Base-by-base conservation (phyloP, 2,888 invertebrate genomes). In the Epistrophella euchroma region DNA sequence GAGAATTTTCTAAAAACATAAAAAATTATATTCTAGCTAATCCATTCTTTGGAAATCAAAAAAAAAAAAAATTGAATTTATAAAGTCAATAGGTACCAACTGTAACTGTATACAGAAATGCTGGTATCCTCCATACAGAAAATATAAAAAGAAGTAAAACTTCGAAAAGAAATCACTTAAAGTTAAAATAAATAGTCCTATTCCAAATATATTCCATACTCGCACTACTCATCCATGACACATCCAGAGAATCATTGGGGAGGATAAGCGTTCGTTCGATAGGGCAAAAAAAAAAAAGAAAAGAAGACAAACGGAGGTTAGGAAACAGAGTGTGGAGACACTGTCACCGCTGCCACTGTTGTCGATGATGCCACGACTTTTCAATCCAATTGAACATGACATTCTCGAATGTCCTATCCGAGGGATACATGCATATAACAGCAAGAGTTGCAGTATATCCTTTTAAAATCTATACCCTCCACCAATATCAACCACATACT, bases 331-430 rank as follows among this genome's bases (percentile, higher is more conserved):
- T 52, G 37, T 35, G 45, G 60, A 72, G 17, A 45, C 32, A 28
- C 28, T 64, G 22, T 40, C 60, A 60, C 22, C n/a, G 19, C 32
- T 47, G 19, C 66, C 19, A 47, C 17, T 47, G 47, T 15, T 32
- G 47, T 66, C 64, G 58, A 35, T 35, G 45, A 60, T 72, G 55
- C 55, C 35, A 56, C 52, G 47, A 72, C 68, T 72, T 66, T 76
- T 72, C 72, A 76, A 72, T 80, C 75, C 81, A 77, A 85, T 85
- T 85, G 81, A 85, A 81, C 76, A 85, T 85, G 76, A 70, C 76
- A 73, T 81, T 76, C 72, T 50, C 66, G 43, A 71, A 40, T 64
- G 62, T 60, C 17, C 25, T 13, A 62, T 11, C 55, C 40, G 52
- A 50, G 17, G 32, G 66, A 60, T 37, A 22, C 64, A 60, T 37